Evolutionary conservation across 1,140 invertebrate genomes (phyloP), one percentile per base, ranked within the genome.

Genomic region (Anoplolepis gracilipes): DNA sequence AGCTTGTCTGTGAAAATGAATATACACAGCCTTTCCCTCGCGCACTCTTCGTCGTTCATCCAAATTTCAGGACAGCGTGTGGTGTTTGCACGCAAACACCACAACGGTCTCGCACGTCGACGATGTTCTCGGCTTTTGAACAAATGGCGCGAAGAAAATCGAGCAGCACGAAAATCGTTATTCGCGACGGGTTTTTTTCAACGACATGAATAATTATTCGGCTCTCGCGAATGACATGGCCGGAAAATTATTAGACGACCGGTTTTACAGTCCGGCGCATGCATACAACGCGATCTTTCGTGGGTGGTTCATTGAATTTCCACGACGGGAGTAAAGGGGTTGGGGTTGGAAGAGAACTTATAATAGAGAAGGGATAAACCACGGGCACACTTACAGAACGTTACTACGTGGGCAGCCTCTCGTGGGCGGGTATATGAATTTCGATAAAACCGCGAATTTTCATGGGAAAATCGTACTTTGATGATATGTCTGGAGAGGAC

Each of bases 371-470:
- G 65, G 22, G 13, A 46, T 16, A 19, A 25, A 25, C 22, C 7
- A 11, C 39, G 39, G 22, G 28, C 65, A 61, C 55, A 16, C 36
- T 30, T 28, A 46, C 28, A 55, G 55, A 33, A 77, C 57, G 72
- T 76, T 61, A 16, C 53, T 8, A 28, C 36, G 13, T 25, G 13
- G 11, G 8, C 13, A 30, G 25, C 13, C 3, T 22, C 22, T 65
- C 42, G 61, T n/a, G 61, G 6, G 22, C 28, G 28, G 22, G 33
- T 70, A 46, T 90, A 90, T 90, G 89, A 90, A 90, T 90, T 90
- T 90, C 88, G 89, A 90, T 90, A 90, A 90, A 90, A 90, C 61
- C 88, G 73, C 65, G 86, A 90, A 87, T 90, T 87, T 87, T 72
- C 82, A 86, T n/a, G 77, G 82, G 84, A 90, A 78, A 79, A 88